Base-by-base conservation (phyloP, 2,113 vertebrate species). In the Pao palembangensis region DNA sequence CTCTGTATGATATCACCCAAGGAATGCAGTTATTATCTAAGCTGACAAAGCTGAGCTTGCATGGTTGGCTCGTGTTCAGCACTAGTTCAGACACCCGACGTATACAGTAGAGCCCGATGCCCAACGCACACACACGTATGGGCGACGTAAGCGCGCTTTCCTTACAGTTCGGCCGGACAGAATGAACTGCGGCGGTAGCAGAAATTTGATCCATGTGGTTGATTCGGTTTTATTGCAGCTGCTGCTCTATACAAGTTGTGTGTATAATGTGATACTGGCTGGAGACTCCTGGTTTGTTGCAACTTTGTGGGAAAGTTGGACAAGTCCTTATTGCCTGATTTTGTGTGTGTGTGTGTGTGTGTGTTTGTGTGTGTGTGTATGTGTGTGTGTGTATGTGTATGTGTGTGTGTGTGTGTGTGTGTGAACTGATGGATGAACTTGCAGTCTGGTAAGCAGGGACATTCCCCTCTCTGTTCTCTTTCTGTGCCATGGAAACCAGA, bases 401-500 rank as follows among this genome's bases (percentile, higher is more conserved):
- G 57, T 65, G 41, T 61, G 63, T 31, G 47, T 50, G 56, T 53
- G 38, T 54, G 19, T 19, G 69, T 67, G 57, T 58, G 70, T 58
- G 74, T 59, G 79, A 76, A 76, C 75, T 86, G 85, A 86, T 80
- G 72, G 85, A 78, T 84, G 83, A 87, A 88, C 82, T 87, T 85
- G 84, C 81, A 86, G 80, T 76, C 81, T 82, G 87, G 80, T 84
- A 86, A 85, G 87, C 78, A 84, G 84, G 86, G 78, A 87, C 86
- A 90, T 91, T 90, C 89, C 82, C 83, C 34, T 73, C 88, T 88
- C 80, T 92, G 85, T 90, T 84, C 84, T 68, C 64, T 65, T 64
- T 47, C 80, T 58, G 78, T 89, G 87, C 90, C 90, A 90, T 91
- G 89, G 88, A 85, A 88, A 91, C 89, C 82, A 88, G 81, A 88